Base-by-base conservation (phyloP, 2,797 vertebrate genomes). In the Arnoldichthys spilopterus region DNA sequence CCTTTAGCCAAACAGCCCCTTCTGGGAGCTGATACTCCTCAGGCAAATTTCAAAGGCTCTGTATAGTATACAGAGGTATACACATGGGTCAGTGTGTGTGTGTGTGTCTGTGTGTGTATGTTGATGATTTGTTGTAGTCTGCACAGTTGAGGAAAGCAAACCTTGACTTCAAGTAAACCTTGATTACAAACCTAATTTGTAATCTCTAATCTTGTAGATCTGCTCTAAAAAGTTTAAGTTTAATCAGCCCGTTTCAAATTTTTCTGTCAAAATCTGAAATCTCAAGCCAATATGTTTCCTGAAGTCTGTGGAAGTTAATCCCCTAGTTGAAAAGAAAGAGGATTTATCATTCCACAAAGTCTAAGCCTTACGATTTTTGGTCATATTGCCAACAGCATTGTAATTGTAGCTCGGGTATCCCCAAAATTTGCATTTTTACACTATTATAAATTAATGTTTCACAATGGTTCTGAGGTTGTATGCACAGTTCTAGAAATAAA, bases 301-400 rank as follows among this genome's bases (percentile, higher is more conserved):
- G 24, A 16, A 67, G 40, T 26, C 22, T 67, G n/a, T 45, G 45
- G 22, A 43, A 6, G 22, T 67, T 45, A 67, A 67, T 43, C 40
- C 22, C 28, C 22, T 43, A 15, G 2, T 26, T 67, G 62, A 40
- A 40, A 64, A 22, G 32, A 45, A 28, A 67, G 43, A 47, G 64
- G 40, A 47, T 66, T 66, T 66, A 43, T 47, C 43, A 67, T 47
- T 67, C 24, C 43, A 47, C 24, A 47, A 67, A 47, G 5, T 13
- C 64, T 47, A 67, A 47, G 64, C 40, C 43, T 26, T 16, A 8
- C 34, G 24, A 7, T 43, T 67, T 67, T 47, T 47, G 22, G 22
- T 47, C 37, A 15, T 66, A 15, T 24, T 13, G 37, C 40, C 22
- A 18, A 8, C 30, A 47, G 64, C 30, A 28, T n/a, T 67, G 64